Base-by-base conservation (phyloP, 2,113 vertebrate species). In the Ornithorhynchus anatinus region DNA sequence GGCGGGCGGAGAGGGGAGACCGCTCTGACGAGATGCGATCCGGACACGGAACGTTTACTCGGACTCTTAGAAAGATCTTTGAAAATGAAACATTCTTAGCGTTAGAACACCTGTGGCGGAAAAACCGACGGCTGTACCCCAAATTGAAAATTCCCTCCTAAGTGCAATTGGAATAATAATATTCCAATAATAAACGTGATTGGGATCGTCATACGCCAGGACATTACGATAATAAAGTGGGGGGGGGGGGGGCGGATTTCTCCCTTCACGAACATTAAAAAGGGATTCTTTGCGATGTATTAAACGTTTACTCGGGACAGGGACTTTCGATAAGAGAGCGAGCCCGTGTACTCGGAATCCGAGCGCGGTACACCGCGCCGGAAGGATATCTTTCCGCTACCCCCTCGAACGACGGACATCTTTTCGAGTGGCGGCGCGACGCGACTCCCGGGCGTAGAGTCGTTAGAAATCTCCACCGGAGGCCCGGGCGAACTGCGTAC, bases 91-190 rank as follows among this genome's bases (percentile, higher is more conserved):
- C 39, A 79, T 60, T 25, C 35, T 85, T 76, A 74, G 69, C 66
- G 84, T 63, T 61, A 58, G 44, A 84, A 76, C 82, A 75, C 39
- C 82, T 78, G 72, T 79, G 65, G 81, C 61, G 83, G 37, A 89
- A 91, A 88, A 84, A 79, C 59, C 45, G 81, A 66, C 65, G 90
- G 59, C 70, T 89, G 90, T 57, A 60, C 87, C 90, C 83, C 69
- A 80, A 84, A 72, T 80, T 81, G n/a, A 79, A 58, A 66, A 81
- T 82, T 81, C 73, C 69, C 58, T 82, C 87, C 87, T 79, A 88
- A 87, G 88, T 84, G 72, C 16, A 84, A 83, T 51, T 52, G 52
- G 32, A 75, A 62, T n/a, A n/a, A n/a, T n/a, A n/a, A n/a, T n/a
- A n/a, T n/a, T n/a, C n/a, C n/a, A n/a, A n/a, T n/a, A n/a, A n/a